Conservation (phyloP, 2,888 invertebrate species). For the Crossocerus cetratus region DNA sequence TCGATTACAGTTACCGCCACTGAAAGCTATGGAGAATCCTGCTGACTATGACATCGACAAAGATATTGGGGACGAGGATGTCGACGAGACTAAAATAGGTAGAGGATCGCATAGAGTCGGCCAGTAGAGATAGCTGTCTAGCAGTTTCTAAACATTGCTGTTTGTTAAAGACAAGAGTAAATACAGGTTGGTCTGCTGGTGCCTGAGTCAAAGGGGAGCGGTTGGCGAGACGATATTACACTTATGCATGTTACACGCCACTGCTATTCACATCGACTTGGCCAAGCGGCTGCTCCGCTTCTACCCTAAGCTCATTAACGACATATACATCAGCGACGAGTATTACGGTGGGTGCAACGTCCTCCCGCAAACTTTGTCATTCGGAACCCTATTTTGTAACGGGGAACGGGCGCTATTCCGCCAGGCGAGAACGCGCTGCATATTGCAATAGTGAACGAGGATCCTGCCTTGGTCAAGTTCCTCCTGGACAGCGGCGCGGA, state of each 20-base stretch:
- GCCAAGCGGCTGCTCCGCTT: slow-evolving; percentile 93
- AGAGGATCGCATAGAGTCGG: background rate
- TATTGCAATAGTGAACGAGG: slow-evolving; percentile 98
- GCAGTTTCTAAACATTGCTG: background rate
- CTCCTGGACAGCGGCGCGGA: slow-evolving; percentile 94
- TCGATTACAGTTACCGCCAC: slow-evolving; percentile 82
- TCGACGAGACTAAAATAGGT: slow-evolving; percentile 73
- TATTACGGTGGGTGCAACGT: slow-evolving; percentile 87
- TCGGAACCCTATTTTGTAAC: background rate
- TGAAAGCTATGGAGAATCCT: slow-evolving; percentile 89
- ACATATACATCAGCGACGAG: slow-evolving; percentile 97
- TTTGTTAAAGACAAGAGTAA: slow-evolving; percentile 63
- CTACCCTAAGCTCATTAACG: slow-evolving; percentile 97
- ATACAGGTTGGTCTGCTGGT: slow-evolving; percentile 94
- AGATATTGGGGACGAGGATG: slow-evolving; percentile 80
- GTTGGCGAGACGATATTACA: slow-evolving; percentile 98
- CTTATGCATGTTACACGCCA: slow-evolving; percentile 93
- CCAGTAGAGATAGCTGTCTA: background rate
- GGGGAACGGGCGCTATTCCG: background rate
- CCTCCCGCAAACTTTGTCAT: background rate
- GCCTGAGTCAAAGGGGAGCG: slow-evolving; percentile 92
- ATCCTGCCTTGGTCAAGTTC: slow-evolving; percentile 97
- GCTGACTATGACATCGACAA: slow-evolving; percentile 91
- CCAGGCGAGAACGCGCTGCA: slow-evolving; percentile 95
- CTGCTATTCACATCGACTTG: slow-evolving; percentile 93